Evolutionary conservation across 2,888 invertebrate genomes (phyloP), one percentile per base, ranked within the genome.

Genomic region (Pycnomerus fuliginosus): DNA sequence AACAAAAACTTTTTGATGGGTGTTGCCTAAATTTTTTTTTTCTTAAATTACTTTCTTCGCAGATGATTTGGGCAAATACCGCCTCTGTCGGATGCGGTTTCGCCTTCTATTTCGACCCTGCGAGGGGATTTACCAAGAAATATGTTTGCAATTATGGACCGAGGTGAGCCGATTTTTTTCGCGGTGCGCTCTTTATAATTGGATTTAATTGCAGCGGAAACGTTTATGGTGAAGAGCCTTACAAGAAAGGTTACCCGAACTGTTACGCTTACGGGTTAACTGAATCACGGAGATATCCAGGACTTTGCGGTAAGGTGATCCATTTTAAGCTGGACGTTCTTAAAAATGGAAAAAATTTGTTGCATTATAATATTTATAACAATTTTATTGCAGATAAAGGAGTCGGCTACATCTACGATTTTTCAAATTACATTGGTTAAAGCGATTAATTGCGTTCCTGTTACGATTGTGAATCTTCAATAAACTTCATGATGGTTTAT

Each of bases 41-140:
- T n/a, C n/a, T n/a, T n/a, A n/a, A n/a, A n/a, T n/a, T n/a, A n/a
- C n/a, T n/a, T n/a, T n/a, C n/a, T n/a, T n/a, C n/a, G n/a, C 20
- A 93, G 89, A 78, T 93, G 72, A 84, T 92, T 38, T 94, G 93
- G 93, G 87, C 88, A 42, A 84, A 87, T 66, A 89, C 91, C 7
- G 84, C 84, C 64, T 77, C 85, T 54, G 80, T 94, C 37, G 94
- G 94, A 43, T 94, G 93, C 67, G 93, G 93, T 16, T 92, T 81
- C 68, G 80, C 90, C 0, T 88, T 84, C 72, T 93, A 87, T 74
- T 84, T 85, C 64, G 87, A 89, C 61, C 78, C 80, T 1, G 52
- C 69, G 2, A 74, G 80, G 56, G 88, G 90, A 56, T 89, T 86
- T 70, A 87, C 87, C 54, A 65, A 65, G 37, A 62, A 63, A 14